Percentiles rank a stretch among this genome's conserved stretches.
Conservation (phyloP, 2,113 vertebrate genomes). For the Lepisosteus osseus region DNA sequence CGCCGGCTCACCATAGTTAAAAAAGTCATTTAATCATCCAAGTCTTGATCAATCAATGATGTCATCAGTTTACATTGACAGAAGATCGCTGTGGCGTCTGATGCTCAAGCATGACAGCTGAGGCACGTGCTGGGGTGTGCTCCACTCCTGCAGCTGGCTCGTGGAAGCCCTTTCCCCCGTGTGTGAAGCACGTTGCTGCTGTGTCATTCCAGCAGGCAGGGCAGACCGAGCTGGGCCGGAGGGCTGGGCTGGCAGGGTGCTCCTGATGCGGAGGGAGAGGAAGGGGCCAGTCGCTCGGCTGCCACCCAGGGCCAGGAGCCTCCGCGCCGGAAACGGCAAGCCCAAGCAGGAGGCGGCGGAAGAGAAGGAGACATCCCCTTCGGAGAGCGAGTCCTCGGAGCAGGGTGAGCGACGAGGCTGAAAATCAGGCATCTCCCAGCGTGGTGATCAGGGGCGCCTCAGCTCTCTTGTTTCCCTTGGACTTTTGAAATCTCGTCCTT, state of each 20-base stretch:
- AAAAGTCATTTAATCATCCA: background rate
- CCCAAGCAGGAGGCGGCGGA: conserved; percentile 38
- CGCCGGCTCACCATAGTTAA: no score
- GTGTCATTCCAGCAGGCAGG: conserved; percentile 51
- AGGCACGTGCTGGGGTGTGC: no score
- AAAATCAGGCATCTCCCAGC: no score
- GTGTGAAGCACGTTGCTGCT: conserved; percentile 1
- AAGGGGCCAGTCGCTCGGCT: conserved; percentile 44
- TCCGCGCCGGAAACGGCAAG: conserved; percentile 30
- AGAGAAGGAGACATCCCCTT: conserved; percentile 56
- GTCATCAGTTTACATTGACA: no score
- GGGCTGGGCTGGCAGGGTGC: conserved; percentile 42
- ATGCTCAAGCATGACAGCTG: background rate
- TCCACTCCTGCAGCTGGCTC: no score
- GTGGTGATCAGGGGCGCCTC: no score
- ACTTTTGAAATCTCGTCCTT: no score
- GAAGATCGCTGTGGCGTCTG: background rate
- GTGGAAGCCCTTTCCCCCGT: background rate
- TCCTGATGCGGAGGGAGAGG: conserved; percentile 34
- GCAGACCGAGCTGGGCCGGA: conserved; percentile 62
- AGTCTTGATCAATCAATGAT: no score
- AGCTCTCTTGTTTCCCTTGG: no score
- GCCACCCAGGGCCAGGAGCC: conserved; percentile 37
- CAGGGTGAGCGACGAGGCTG: conserved; percentile 39
- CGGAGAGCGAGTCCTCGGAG: conserved; percentile 63